Evolutionary conservation across 2,888 invertebrate genomes (phyloP), one percentile per base, ranked within the genome.

Genomic region (Nomada fabriciana): DNA sequence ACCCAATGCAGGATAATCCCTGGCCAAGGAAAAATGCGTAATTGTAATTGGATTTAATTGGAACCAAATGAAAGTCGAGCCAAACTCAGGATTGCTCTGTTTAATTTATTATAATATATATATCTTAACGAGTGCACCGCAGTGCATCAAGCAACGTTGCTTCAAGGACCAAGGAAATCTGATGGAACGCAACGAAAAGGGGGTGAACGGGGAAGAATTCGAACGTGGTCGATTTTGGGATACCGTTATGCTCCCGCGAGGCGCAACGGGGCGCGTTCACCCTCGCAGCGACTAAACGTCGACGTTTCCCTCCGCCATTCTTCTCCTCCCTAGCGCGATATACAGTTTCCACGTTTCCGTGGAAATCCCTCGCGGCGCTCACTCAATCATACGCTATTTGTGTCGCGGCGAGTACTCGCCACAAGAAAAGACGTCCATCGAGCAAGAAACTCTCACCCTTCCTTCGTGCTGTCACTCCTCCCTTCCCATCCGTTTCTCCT

Each of bases 391-490:
- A 82, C 80, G 80, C 80, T 72, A 76, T 73, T 73, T 73, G 73
- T 73, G 73, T 85, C 85, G 80, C 86, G 83, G 80, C 80, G 82
- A 82, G 86, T 88, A 83, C 88, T 86, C 85, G 86, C 86, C 83
- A 89, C 89, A 91, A 90, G 91, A 92, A 92, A 92, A 93, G 93
- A 88, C 91, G 92, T 93, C 93, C 92, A 92, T 92, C 92, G 91
- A 91, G 91, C 90, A 92, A 92, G 86, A 82, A 82, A 81, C 72
- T 61, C 70, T 60, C 73, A 61, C 80, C 81, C 79, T 69, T 73
- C 73, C 65, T 23, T 29, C 73, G 57, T 42, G 25, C 79, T 81
- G 81, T 81, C 82, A 80, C 81, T 75, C 74, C 20, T 52, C 52
- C n/a, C 52, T 10, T 55, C 43, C 18, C 52, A 7, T 1, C 36